Base-by-base conservation (phyloP, 2,888 invertebrate genomes). In the Drosophila lutescens region DNA sequence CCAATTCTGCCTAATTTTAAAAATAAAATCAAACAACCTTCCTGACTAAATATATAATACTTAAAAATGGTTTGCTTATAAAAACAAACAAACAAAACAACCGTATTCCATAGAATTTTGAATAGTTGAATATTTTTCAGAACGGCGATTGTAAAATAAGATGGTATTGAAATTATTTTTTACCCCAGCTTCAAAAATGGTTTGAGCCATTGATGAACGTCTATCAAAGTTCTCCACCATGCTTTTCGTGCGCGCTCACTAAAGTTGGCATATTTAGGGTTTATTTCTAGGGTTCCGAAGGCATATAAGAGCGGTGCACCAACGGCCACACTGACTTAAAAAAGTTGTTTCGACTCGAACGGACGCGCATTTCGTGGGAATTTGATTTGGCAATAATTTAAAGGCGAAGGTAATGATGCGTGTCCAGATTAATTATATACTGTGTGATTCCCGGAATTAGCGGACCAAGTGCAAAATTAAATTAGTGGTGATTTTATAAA, bases 391-490 rank as follows among this genome's bases (percentile, higher is more conserved):
- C 1, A 15, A 41, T 34, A 56, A 56, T 40, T 20, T 32, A 32
- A 41, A 58, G 40, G 12, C 58, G 30, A 59, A 59, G 58, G 58
- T 59, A 59, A 58, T 58, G 9, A 32, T 40, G 20, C 57, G 30
- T 36, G 12, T 17, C 26, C 17, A 23, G 9, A n/a, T n/a, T 1
- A 53, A 17, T 38, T 26, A 10, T 5, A n/a, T 6, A 10, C 12
- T 9, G 38, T 30, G 17, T 4, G 40, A 20, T 40, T 58, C 30
- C 40, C 30, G 40, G 38, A 41, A 34, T 4, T 30, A n/a, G 5
- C 10, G 5, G 20, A 7, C 8, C 7, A 10, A 30, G 9, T 20
- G n/a, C 4, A 8, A 5, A 6, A 9, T 7, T 13, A 5, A 49
- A 36, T 17, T 12, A 15, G 36, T 15, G 26, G 17, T 17, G 23